Percentiles rank a stretch among this genome's conserved stretches.
Evolutionary conservation across 2,113 vertebrate species (phyloP).

Genomic region (Spheniscus mendiculus): DNA sequence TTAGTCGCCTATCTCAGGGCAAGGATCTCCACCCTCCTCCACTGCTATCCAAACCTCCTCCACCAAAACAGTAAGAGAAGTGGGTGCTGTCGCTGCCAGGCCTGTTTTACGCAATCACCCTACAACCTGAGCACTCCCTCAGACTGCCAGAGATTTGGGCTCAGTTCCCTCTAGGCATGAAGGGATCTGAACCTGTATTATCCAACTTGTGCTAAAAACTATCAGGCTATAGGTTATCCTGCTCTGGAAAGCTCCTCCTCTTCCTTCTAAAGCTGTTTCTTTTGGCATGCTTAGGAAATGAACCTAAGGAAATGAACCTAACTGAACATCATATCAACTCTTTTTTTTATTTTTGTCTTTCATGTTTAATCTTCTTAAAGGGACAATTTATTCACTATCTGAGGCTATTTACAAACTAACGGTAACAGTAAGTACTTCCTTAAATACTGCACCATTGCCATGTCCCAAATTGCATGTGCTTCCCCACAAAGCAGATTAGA

Average conservation of each 20-base stretch:
- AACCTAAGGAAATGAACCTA: not conserved
- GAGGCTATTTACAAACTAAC: not conserved
- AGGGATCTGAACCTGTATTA: not conserved
- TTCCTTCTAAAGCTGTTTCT: not conserved
- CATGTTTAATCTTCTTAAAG: not conserved
- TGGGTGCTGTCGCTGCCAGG: not conserved
- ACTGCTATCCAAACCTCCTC: not conserved
- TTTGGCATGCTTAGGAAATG: not conserved
- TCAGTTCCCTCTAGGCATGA: not conserved
- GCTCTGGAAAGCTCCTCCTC: not conserved
- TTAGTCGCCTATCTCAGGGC: not conserved
- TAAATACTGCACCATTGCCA: not conserved
- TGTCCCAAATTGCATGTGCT: not conserved
- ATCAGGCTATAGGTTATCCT: not conserved
- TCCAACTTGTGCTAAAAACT: not conserved
- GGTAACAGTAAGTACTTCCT: not conserved
- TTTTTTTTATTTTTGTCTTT: not conserved
- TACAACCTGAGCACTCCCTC: not conserved
- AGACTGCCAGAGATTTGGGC: not conserved
- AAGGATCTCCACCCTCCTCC: not conserved
- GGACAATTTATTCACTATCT: not conserved
- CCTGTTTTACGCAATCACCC: rapidly evolving
- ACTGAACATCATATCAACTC: not conserved
- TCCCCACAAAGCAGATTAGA: not conserved
- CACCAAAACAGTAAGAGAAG: not conserved